Percentiles rank a stretch among this genome's conserved stretches.
These are phyloP conservation scores for Melipona quadrifasciata DNA, from an alignment of 1,140 invertebrate species.

Conservation along the genomic window DNA sequence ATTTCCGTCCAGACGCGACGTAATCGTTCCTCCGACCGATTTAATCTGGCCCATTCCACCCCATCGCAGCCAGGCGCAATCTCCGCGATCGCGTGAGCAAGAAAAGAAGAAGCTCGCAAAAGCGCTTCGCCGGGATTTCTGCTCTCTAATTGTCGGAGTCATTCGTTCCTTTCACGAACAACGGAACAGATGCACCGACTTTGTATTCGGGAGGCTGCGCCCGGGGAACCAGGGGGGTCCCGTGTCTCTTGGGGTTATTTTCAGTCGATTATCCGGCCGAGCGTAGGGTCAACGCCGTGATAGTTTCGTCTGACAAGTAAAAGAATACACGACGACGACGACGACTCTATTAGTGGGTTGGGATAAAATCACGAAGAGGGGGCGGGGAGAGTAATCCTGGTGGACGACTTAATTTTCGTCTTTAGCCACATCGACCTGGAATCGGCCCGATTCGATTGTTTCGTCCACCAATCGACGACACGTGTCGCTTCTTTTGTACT, in stretches of 20 bases:
- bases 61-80: slow-evolving; percentile 46
- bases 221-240: slow-evolving; percentile 45
- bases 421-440: background rate
- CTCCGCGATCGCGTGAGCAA: slow-evolving; percentile 54
- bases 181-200: slow-evolving; percentile 75
- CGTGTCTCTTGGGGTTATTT: slow-evolving; percentile 80
- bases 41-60: slow-evolving; percentile 54
- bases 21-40: slow-evolving; percentile 37
- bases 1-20: slow-evolving; percentile 3
- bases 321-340: slow-evolving; percentile 61
- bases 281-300: slow-evolving; percentile 71
- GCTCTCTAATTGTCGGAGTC: slow-evolving; percentile 75
- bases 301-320: slow-evolving; percentile 57
- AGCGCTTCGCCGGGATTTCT: slow-evolving; percentile 53
- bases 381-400: background rate
- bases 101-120: slow-evolving; percentile 58
- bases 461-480: slow-evolving; percentile 9
- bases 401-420: slow-evolving; percentile 40
- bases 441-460: slow-evolving; percentile 16
- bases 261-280: slow-evolving; percentile 80
- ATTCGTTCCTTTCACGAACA: slow-evolving; percentile 73
- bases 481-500: slow-evolving; percentile 20
- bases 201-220: slow-evolving; percentile 66
- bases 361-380: background rate
- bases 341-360: slow-evolving; percentile 72